phyloP scores from a whole-genome alignment of 2,797 vertebrate genomes.

The Lacerta agilis region DNA sequence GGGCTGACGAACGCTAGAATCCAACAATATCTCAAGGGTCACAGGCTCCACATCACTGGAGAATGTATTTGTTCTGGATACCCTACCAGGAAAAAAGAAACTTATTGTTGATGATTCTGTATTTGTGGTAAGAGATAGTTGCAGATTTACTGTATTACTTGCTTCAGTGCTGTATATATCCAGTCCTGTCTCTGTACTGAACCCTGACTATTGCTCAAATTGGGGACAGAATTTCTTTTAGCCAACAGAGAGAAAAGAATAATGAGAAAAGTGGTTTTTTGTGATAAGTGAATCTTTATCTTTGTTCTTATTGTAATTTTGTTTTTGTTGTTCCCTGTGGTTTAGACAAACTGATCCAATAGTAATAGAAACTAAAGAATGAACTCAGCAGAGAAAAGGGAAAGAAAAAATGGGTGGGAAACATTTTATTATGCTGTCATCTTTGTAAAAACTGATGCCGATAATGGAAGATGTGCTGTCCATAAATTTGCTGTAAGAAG shows the following conservation, averaged over 20 bases:
- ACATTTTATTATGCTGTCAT: not conserved
- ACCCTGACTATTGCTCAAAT: not conserved
- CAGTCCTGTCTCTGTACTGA: not conserved
- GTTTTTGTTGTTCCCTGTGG: not conserved
- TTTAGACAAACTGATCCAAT: not conserved
- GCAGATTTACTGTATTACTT: not conserved
- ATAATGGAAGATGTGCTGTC: not conserved
- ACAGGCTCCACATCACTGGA: too few species aligned
- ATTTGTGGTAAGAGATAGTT: not conserved
- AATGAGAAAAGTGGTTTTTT: not conserved
- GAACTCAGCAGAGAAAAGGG: not conserved
- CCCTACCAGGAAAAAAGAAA: not conserved
- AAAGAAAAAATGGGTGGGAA: not conserved
- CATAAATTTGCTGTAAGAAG: not conserved
- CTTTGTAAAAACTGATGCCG: not conserved
- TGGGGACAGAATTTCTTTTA: too few species aligned
- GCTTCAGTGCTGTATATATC: not conserved
- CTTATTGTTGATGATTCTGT: not conserved
- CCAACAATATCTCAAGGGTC: too few species aligned
- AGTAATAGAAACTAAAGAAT: not conserved
- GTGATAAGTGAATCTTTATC: not conserved
- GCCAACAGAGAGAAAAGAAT: not conserved
- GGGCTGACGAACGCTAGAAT: too few species aligned
- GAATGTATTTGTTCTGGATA: not conserved
- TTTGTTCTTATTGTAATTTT: not conserved